Evolutionary conservation across 2,113 vertebrate species (phyloP).

Genomic region (Stigmatopora argus): DNA sequence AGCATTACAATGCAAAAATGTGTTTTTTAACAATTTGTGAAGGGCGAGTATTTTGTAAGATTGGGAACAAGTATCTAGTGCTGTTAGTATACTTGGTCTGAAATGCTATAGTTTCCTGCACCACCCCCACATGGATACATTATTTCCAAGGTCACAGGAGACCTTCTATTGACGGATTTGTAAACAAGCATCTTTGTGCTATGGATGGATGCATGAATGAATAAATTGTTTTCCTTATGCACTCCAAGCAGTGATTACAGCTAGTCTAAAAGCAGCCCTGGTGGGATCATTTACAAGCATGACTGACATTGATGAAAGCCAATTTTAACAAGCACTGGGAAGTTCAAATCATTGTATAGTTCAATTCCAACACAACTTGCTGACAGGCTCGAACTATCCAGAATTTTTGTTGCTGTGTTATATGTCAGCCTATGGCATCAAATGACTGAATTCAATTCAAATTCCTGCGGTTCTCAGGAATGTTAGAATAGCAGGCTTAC

Average conservation of each 20-base stretch:
- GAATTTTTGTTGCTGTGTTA: neutral
- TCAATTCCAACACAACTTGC: neutral
- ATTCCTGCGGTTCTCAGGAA: slow-evolving; percentile 39
- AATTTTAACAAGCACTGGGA: slow-evolving; percentile 44
- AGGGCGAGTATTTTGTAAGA: neutral
- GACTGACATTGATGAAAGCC: slow-evolving; percentile 20
- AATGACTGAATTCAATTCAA: slow-evolving; percentile 19
- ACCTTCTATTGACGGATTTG: slow-evolving; percentile 12
- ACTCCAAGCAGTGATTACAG: slow-evolving; percentile 13
- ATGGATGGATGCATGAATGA: slow-evolving; percentile 7
- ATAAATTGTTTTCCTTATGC: slow-evolving; percentile 6
- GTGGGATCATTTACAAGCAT: slow-evolving; percentile 15
- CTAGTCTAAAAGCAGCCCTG: slow-evolving; percentile 12
- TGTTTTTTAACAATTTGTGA: neutral
- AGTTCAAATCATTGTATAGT: neutral
- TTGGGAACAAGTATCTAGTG: neutral
- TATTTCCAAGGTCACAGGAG: slow-evolving; percentile 29
- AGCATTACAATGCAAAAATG: neutral
- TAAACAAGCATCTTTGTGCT: slow-evolving; percentile 11
- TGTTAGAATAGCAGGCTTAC: slow-evolving; percentile 38
- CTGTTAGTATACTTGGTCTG: neutral
- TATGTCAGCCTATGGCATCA: slow-evolving; percentile 20
- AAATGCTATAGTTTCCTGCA: neutral
- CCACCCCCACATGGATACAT: neutral
- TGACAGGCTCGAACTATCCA: slow-evolving; percentile 11